phyloP scores from a whole-genome alignment of 2,888 invertebrate species.

The Achlya flavicornis region DNA sequence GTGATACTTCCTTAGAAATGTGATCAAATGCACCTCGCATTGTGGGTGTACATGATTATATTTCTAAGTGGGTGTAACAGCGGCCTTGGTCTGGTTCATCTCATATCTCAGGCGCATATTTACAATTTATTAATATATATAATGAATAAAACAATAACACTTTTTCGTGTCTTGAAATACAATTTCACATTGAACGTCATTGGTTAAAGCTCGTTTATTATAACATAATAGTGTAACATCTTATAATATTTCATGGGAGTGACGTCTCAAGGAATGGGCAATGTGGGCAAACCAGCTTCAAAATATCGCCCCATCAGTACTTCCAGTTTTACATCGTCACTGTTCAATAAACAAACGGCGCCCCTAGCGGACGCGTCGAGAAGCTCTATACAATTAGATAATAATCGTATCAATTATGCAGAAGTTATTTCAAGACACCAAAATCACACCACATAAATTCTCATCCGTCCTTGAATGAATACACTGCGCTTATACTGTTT shows the following conservation, averaged over 20 bases:
- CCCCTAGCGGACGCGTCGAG: not conserved
- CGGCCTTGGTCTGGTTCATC: constrained; percentile 3
- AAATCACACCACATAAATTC: not conserved
- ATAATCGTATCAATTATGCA: not conserved
- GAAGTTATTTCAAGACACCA: not conserved
- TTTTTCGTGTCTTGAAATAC: constrained; percentile 2
- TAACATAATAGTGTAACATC: not conserved
- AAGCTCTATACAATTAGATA: too few relatives aligned
- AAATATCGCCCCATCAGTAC: too few relatives aligned
- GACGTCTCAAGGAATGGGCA: not conserved
- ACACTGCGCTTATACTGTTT: constrained; percentile 18
- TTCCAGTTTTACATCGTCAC: too few relatives aligned
- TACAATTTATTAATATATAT: constrained; percentile 10
- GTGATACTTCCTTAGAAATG: not conserved
- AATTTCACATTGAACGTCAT: not conserved
- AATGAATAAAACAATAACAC: constrained; percentile 8
- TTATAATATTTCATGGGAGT: not conserved
- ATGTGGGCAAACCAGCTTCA: too few relatives aligned
- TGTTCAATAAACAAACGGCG: too few relatives aligned
- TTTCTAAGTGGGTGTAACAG: not conserved
- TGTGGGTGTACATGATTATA: not conserved
- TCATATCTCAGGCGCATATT: constrained; percentile 9
- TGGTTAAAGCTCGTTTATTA: too few relatives aligned
- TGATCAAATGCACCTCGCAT: not conserved
- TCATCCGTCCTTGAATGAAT: not conserved